Evolutionary conservation across 2,113 vertebrate species (phyloP).

Genomic region (Pachypanchax playfairii): DNA sequence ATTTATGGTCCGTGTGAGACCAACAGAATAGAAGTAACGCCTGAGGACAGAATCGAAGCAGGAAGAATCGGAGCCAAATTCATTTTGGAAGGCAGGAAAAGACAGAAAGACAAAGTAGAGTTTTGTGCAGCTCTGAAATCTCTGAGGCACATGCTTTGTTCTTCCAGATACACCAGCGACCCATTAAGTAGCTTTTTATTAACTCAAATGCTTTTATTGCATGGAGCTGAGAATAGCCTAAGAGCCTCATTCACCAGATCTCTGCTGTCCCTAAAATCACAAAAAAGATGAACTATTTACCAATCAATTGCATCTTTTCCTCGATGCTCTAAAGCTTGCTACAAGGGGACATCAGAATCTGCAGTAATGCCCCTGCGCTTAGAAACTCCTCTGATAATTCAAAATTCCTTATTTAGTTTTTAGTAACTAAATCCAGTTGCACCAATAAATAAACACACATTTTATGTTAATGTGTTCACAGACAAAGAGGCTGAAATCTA

Average conservation of each 20-base stretch:
- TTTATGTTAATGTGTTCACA: no score
- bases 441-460: no score
- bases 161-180: slow-evolving; percentile 21
- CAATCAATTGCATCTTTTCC: no score
- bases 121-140: slow-evolving; percentile 22
- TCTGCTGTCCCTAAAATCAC: not conserved
- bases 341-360: no score
- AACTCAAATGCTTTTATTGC: slow-evolving; percentile 21
- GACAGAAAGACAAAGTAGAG: slow-evolving; percentile 3
- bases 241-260: slow-evolving; percentile 9
- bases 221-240: slow-evolving; percentile 14
- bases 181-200: slow-evolving; percentile 17
- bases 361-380: no score
- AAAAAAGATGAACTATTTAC: no score
- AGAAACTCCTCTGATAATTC: no score
- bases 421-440: no score
- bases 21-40: slow-evolving; percentile 37
- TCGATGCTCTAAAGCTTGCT: no score
- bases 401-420: no score
- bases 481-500: no score
- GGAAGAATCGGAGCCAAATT: slow-evolving; percentile 35
- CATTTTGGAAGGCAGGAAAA: slow-evolving; percentile 23
- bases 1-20: slow-evolving; percentile 39
- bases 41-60: slow-evolving; percentile 37
- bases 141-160: slow-evolving; percentile 27